A percentile compares a stretch with the other conserved stretches of the same genome.
Evolutionary conservation across 2,113 vertebrate species (phyloP).

Genomic region (Muscicapa adusta): DNA sequence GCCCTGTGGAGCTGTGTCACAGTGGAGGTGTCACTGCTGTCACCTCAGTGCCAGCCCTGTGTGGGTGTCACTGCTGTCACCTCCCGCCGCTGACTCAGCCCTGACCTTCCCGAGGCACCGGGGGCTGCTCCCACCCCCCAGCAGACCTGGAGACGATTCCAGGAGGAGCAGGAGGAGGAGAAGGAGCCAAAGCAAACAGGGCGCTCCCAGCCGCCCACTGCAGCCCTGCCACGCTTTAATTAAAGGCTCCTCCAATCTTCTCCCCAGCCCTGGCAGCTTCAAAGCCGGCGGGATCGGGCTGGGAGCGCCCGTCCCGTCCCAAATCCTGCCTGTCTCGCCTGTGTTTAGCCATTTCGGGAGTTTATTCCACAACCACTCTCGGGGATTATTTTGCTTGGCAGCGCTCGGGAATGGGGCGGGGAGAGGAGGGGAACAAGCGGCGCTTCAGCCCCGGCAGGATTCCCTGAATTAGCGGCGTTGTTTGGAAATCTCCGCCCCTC

Average conservation of each 20-base stretch:
- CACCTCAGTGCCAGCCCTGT: too few species aligned
- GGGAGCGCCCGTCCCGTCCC: not conserved
- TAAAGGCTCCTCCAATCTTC: not conserved
- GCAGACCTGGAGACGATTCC: not conserved
- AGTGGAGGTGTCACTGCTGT: too few species aligned
- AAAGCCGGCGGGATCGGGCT: not conserved
- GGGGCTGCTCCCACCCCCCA: too few species aligned
- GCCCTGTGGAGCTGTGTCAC: too few species aligned
- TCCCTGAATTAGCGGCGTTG: not conserved
- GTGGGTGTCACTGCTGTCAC: too few species aligned
- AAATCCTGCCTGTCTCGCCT: conserved; percentile 3
- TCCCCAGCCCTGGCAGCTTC: not conserved
- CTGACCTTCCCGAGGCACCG: too few species aligned
- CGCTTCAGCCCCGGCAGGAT: not conserved
- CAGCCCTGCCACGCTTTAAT: not conserved
- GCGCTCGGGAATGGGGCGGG: fast-evolving
- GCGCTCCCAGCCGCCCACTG: not conserved
- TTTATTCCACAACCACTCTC: not conserved
- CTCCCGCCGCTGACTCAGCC: too few species aligned
- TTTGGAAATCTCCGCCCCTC: not conserved
- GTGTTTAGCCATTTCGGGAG: conserved; percentile 1
- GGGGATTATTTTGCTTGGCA: not conserved
- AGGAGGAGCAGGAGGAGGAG: not conserved
- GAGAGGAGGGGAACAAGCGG: not conserved
- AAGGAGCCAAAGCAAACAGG: not conserved